Conservation (phyloP, 2,797 vertebrate genomes). For the Crypturellus tataupa region DNA sequence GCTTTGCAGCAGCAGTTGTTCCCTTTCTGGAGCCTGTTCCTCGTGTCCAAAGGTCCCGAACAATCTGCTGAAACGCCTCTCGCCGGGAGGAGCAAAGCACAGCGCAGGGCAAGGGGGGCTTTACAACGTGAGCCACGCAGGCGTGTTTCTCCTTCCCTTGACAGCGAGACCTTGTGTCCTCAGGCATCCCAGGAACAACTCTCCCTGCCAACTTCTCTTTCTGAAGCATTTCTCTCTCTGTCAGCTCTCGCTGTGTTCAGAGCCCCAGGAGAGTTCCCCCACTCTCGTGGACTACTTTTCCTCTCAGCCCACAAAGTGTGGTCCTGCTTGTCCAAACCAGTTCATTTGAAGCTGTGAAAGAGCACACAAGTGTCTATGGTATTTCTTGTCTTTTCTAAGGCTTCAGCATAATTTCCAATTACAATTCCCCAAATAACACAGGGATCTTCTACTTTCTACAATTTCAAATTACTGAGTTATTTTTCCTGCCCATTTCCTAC, state of each 20-base stretch:
- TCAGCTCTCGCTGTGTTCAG: not conserved
- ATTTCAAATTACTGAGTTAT: not conserved
- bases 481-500: not conserved
- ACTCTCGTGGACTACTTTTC: not conserved
- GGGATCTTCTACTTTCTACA: not conserved
- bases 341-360: not conserved
- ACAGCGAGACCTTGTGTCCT: not conserved
- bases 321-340: not conserved
- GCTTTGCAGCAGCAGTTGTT: not conserved
- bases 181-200: not conserved
- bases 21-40: not conserved
- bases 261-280: not conserved
- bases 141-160: not conserved
- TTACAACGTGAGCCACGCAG: not conserved
- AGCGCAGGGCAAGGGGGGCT: fast-evolving
- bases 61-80: not conserved
- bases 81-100: not conserved
- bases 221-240: not conserved
- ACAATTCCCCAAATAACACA: fast-evolving
- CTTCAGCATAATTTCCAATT: not conserved
- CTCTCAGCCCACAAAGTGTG: too few relatives aligned
- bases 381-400: not conserved
- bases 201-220: not conserved
- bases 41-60: fast-evolving
- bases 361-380: not conserved